Conservation (phyloP, 2,888 invertebrate species). For the Encarsia formosa region DNA sequence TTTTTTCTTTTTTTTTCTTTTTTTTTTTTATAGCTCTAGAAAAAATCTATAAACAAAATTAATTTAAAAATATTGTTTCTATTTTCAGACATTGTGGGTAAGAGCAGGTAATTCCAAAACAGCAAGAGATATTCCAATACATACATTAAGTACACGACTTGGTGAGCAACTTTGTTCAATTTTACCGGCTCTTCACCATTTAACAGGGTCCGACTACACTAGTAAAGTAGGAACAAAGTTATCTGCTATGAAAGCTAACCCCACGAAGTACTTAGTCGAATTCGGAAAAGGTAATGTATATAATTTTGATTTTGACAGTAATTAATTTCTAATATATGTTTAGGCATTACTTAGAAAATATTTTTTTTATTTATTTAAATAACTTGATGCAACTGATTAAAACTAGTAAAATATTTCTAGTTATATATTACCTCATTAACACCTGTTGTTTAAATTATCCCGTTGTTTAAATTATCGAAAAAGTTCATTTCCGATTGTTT, state of each 20-base stretch:
- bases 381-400: not conserved
- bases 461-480: too few relatives aligned
- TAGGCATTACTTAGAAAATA: too few relatives aligned
- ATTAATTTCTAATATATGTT: too few relatives aligned
- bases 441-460: too few relatives aligned
- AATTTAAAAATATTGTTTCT: not conserved
- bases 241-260: not conserved
- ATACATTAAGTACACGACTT: not conserved
- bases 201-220: slow-evolving; percentile 16
- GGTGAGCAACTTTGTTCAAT: not conserved
- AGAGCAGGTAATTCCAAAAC: not conserved
- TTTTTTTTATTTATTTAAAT: too few relatives aligned
- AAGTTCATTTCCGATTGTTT: too few relatives aligned
- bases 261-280: not conserved
- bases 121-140: not conserved
- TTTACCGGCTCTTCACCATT: slow-evolving; percentile 14
- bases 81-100: not conserved
- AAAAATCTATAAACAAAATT: not conserved
- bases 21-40: too few relatives aligned
- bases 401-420: not conserved
- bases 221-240: slow-evolving; percentile 19
- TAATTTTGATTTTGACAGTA: too few relatives aligned
- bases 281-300: not conserved
- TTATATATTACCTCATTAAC: not conserved
- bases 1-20: too few relatives aligned